Percentiles rank a stretch among this genome's conserved stretches.
phyloP scores from a whole-genome alignment of 2,888 invertebrate genomes.

The Ernsta delagoae region DNA sequence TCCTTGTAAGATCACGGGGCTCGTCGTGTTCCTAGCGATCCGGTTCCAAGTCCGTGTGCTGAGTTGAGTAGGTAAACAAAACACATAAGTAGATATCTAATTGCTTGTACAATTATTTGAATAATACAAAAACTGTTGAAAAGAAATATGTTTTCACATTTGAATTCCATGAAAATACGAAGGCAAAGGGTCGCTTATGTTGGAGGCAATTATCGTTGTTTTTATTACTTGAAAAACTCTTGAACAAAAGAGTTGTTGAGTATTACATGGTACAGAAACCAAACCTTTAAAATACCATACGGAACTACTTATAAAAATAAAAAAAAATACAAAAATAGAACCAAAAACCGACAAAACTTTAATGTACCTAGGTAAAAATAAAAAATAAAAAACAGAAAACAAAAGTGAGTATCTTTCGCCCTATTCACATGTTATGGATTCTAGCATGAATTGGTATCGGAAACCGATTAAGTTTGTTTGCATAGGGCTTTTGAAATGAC shows the following conservation, averaged over 20 bases:
- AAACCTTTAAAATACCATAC: too few species aligned
- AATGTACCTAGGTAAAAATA: too few species aligned
- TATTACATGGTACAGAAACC: too few species aligned
- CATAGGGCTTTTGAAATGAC: constrained; percentile 75
- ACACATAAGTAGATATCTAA: constrained; percentile 5
- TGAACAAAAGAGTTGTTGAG: too few species aligned
- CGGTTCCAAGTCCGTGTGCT: constrained; percentile 36
- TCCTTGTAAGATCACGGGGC: constrained; percentile 73
- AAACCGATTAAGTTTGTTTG: constrained; percentile 49
- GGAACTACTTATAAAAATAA: too few species aligned
- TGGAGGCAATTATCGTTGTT: too few species aligned
- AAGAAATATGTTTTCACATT: background rate
- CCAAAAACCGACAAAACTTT: too few species aligned
- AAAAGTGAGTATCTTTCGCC: background rate
- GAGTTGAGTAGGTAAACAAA: constrained; percentile 36
- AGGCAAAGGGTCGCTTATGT: background rate
- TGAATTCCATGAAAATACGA: background rate
- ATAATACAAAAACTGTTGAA: background rate
- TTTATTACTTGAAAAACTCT: background rate
- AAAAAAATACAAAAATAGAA: too few species aligned
- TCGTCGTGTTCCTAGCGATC: constrained; percentile 74
- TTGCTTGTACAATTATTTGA: constrained; percentile 18
- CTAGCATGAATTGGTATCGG: constrained; percentile 15
- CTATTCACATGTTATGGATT: constrained; percentile 1
- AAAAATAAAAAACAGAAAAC: background rate